These are phyloP conservation scores for Jacana jacana DNA, from an alignment of 2,113 vertebrate genomes.

Conservation along the genomic window DNA sequence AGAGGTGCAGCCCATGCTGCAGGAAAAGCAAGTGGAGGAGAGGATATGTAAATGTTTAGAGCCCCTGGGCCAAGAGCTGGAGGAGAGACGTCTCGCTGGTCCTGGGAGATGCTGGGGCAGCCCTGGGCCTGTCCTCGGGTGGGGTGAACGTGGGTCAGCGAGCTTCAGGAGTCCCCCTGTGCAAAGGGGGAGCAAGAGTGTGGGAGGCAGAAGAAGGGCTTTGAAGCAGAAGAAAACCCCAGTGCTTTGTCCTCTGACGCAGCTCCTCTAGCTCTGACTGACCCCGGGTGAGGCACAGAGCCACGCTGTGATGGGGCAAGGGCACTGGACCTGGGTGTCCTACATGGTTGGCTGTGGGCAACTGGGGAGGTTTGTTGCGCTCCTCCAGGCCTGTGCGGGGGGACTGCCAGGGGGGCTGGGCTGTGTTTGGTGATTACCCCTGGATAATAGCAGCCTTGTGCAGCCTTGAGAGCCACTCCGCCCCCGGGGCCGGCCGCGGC, in stretches of 20 bases:
- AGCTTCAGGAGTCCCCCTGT: neutral
- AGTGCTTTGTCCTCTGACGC: neutral
- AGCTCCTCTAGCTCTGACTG: neutral
- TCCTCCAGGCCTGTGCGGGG: neutral
- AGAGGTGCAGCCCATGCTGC: neutral
- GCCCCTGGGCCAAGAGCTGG: neutral
- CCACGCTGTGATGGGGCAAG: neutral
- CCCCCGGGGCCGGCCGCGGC: neutral
- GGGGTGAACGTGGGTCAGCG: fast-evolving
- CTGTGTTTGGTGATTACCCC: neutral
- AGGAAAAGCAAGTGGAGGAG: neutral
- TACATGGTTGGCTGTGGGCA: fast-evolving
- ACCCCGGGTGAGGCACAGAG: neutral
- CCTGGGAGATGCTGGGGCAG: neutral
- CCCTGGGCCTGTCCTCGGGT: neutral
- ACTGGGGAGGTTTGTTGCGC: neutral
- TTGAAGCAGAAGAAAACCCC: neutral
- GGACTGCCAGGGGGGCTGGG: neutral
- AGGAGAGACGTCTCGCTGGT: neutral
- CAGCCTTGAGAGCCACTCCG: neutral
- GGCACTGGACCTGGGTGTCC: fast-evolving
- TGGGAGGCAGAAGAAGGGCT: neutral
- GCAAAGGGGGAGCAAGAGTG: neutral
- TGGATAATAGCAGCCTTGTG: constrained; percentile 32
- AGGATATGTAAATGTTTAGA: neutral